Evolutionary conservation across 2,888 invertebrate species (phyloP), one percentile per base, ranked within the genome.

Genomic region (Temnothorax unifasciatus): DNA sequence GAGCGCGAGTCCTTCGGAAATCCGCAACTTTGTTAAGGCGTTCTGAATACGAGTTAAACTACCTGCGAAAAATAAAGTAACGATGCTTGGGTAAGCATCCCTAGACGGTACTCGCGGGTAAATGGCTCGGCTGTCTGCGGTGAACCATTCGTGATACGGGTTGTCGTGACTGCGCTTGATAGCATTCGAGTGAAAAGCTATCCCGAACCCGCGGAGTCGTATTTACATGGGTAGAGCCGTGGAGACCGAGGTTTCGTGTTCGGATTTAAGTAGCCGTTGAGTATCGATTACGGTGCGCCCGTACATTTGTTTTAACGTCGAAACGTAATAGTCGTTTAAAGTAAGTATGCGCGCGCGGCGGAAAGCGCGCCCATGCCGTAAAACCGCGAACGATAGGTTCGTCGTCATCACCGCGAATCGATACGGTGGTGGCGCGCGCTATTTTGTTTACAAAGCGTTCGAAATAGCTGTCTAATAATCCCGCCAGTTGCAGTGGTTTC

Each of bases 111-210:
- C 81, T 68, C 85, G 66, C 76, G 74, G 44, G 74, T 71, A 85
- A 89, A 89, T 83, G 79, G 88, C 89, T 86, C 87, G 87, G 79
- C 82, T 84, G 87, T 85, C 87, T 79, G 86, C 86, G 89, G 87
- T 84, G 86, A 89, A 84, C 86, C 86, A 87, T 89, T 89, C 89
- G 85, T 84, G 84, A 85, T 87, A 61, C 86, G 79, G 61, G 64
- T 50, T 86, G 87, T 89, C 89, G 85, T 87, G 89, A 89, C 87
- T 71, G 38, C 77, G 59, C 68, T 61, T 66, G 85, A 75, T 87
- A 87, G 85, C 86, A 85, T 87, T 87, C 84, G 82, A 85, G 85
- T 84, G 85, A 85, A 89, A 89, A 89, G 89, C 89, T 69, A 83
- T 81, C 83, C 84, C 85, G 84, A 85, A 88, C 76, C 85, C 86